Evolutionary conservation across 2,888 invertebrate genomes (phyloP).

Genomic region (Hemicrepidius hirtus): DNA sequence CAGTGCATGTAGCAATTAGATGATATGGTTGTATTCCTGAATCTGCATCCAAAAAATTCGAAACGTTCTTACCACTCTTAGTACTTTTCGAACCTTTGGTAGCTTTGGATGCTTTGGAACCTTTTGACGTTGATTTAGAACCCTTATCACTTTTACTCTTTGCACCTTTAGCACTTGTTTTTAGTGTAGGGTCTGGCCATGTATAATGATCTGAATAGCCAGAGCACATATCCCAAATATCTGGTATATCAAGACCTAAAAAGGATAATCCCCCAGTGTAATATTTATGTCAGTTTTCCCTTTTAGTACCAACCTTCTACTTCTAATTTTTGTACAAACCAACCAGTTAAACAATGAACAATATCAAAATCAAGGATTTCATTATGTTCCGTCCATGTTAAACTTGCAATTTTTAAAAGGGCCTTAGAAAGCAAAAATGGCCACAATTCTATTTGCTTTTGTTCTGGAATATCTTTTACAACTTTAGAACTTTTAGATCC

Average conservation of each 20-base stretch:
- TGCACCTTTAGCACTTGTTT: slow-evolving; percentile 10
- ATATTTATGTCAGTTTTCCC: neutral
- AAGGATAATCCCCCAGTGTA: slow-evolving; percentile 3
- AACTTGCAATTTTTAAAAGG: slow-evolving; percentile 70
- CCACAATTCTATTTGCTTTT: slow-evolving; percentile 70
- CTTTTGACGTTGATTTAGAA: slow-evolving; percentile 12
- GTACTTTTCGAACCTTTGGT: slow-evolving; percentile 33
- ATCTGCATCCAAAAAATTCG: slow-evolving; percentile 43
- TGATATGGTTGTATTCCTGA: slow-evolving; percentile 48
- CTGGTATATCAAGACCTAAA: slow-evolving; percentile 55
- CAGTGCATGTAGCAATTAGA: slow-evolving; percentile 57
- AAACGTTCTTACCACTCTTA: slow-evolving; percentile 39
- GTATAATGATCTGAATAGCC: slow-evolving; percentile 61
- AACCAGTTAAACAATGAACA: slow-evolving; percentile 71
- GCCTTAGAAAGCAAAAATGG: slow-evolving; percentile 72
- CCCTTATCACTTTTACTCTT: slow-evolving; percentile 29
- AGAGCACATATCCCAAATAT: slow-evolving; percentile 64
- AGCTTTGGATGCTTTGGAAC: slow-evolving; percentile 22
- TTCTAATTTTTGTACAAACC: slow-evolving; percentile 65
- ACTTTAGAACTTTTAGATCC: neutral
- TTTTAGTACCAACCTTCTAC: slow-evolving; percentile 54
- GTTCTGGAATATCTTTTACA: neutral
- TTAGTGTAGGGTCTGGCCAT: slow-evolving; percentile 55
- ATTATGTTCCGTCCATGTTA: slow-evolving; percentile 66
- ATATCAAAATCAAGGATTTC: slow-evolving; percentile 71